Conservation (phyloP, 2,113 vertebrate species). For the Carlito syrichta region DNA sequence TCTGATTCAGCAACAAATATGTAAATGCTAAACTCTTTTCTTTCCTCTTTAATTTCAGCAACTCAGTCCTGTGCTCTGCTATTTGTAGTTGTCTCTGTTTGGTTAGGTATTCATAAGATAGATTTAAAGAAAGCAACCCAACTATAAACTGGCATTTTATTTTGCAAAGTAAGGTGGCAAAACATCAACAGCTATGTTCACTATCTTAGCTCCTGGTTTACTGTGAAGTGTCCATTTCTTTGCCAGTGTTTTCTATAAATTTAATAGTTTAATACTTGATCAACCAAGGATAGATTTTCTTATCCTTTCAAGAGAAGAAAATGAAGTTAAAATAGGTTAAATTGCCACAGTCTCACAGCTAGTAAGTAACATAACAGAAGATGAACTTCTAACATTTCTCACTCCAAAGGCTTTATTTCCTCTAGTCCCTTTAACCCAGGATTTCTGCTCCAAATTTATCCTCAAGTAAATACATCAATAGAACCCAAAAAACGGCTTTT, state of each 20-base stretch:
- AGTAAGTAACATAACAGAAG: not conserved
- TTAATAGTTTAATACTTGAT: not conserved
- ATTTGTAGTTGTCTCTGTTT: not conserved
- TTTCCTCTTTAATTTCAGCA: not conserved
- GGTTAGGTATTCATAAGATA: not conserved
- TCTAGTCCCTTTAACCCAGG: not conserved
- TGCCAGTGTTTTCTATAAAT: not conserved
- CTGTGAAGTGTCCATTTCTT: not conserved
- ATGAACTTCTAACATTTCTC: not conserved
- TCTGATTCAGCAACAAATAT: not conserved
- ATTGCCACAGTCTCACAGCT: not conserved
- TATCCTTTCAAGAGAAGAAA: not conserved
- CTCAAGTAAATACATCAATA: not conserved
- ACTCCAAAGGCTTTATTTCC: not conserved
- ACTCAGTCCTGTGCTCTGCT: not conserved
- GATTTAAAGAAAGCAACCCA: not conserved
- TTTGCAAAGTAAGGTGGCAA: conserved; percentile 10
- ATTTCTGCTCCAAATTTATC: not conserved
- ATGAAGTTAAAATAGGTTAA: not conserved
- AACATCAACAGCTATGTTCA: not conserved
- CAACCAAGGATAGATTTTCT: not conserved
- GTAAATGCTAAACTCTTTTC: not conserved
- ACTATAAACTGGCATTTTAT: not conserved
- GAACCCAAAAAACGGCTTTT: not conserved
- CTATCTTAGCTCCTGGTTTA: not conserved